Conservation (phyloP, 2,797 vertebrate species). For the Dallia pectoralis region DNA sequence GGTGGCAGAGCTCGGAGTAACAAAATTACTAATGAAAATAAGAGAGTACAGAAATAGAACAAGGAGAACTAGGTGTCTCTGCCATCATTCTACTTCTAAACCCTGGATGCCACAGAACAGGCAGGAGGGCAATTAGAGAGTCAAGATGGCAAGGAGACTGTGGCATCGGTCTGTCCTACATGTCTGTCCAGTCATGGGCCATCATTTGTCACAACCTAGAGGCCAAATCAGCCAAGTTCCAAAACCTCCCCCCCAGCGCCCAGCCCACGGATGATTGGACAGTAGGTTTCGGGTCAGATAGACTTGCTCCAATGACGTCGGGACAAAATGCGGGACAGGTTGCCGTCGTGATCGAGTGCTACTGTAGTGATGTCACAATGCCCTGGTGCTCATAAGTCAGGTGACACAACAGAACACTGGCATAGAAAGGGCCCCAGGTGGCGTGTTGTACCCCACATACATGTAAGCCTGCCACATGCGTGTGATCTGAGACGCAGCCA, state of each 20-base stretch:
- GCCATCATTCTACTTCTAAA: conserved; percentile 13
- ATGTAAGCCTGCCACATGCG: not conserved
- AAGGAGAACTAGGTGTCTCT: not conserved
- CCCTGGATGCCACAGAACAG: not conserved
- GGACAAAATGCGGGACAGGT: conserved; percentile 15
- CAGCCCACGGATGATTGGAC: conserved; percentile 3
- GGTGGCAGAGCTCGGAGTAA: conserved; percentile 71
- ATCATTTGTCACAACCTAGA: not conserved
- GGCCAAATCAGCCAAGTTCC: not conserved
- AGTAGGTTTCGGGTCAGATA: conserved; percentile 2
- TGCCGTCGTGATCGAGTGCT: conserved; percentile 61
- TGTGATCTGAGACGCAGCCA: not conserved
- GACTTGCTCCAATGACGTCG: not conserved
- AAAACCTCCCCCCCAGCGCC: conserved; percentile 6
- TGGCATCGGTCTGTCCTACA: not conserved
- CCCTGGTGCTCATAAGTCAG: not conserved
- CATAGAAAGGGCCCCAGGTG: not conserved
- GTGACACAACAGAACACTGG: not conserved
- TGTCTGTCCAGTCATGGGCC: conserved; percentile 38
- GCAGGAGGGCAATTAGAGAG: not conserved
- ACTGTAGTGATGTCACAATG: conserved; percentile 32
- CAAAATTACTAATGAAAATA: conserved; percentile 48
- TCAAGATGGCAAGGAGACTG: not conserved
- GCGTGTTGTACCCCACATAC: not conserved
- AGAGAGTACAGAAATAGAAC: not conserved